Base-by-base conservation (phyloP, 30 jellyfish, hydroid and myxozoan genomes). In the Rhopilema esculentum region DNA sequence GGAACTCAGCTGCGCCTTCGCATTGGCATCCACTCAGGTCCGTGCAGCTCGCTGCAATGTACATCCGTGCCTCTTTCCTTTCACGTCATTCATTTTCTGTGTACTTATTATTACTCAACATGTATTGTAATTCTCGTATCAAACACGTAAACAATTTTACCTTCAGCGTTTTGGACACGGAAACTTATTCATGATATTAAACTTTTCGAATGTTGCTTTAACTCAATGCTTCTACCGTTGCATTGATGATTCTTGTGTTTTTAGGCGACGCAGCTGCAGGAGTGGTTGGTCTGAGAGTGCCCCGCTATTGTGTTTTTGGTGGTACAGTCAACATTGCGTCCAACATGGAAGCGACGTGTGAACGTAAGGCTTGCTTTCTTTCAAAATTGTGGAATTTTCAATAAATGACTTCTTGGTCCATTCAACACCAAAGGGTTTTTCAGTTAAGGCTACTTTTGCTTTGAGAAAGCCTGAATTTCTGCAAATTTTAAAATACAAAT, bases 231-330 rank as follows among this genome's bases (percentile, higher is more conserved):
- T n/a, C n/a, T n/a, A n/a, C n/a, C n/a, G n/a, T n/a, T n/a, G n/a
- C n/a, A n/a, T n/a, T n/a, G n/a, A n/a, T n/a, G n/a, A n/a, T n/a
- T n/a, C 57, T 40, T 30, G 65, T 18, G 0, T 22, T 51, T n/a
- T 17, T 40, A 91, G 97, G 97, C 0, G 75, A 80, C 53, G 98
- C 84, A 28, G 97, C 88, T 0, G 97, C 97, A n/a, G 98, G 98
- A 1, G 95, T 93, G 27, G 98, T 93, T 19, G 98, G 98, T 6
- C 73, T 93, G 78, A 88, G 83, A 51, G 48, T 93, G 87, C 98
- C 98, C 49, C 91, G 98, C 19, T 93, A 88, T 69, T 93, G 98
- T 50, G 90, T 93, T 33, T 93, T 93, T 72, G 98, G 98, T 81
- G 98, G 88, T 22, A 69, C 96, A 65, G 98, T 93, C 4, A 57